Conservation (phyloP, 2,888 invertebrate species). For the Nycteola revayana region DNA sequence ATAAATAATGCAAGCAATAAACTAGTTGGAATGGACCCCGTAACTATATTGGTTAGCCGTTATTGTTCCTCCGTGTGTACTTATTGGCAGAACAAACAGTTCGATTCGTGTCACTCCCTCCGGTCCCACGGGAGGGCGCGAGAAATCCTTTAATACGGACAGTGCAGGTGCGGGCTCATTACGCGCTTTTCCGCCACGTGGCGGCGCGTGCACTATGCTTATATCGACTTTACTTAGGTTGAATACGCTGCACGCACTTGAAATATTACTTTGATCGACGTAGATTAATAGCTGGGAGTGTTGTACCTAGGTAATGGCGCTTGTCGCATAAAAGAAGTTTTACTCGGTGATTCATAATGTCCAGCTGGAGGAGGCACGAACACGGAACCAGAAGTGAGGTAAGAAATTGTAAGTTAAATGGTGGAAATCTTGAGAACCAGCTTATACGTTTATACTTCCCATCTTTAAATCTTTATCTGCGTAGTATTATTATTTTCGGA, state of each 20-base stretch:
- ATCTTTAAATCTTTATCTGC: too few species aligned
- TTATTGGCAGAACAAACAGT: slow-evolving; percentile 72
- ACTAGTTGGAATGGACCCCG: slow-evolving; percentile 37
- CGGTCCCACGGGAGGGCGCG: slow-evolving; percentile 80
- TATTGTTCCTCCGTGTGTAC: slow-evolving; percentile 54
- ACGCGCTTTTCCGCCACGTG: slow-evolving; percentile 74
- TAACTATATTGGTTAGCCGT: slow-evolving; percentile 50
- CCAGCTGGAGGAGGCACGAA: too few species aligned
- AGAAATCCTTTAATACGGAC: slow-evolving; percentile 79
- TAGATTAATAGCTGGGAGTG: slow-evolving; percentile 30
- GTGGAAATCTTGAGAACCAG: too few species aligned
- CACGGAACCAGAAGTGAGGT: too few species aligned
- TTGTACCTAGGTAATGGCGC: slow-evolving; percentile 1
- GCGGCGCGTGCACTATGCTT: slow-evolving; percentile 58
- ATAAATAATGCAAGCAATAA: slow-evolving; percentile 37
- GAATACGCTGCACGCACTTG: slow-evolving; percentile 52
- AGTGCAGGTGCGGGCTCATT: slow-evolving; percentile 80
- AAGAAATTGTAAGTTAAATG: too few species aligned
- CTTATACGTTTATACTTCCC: too few species aligned
- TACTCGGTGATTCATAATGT: too few species aligned
- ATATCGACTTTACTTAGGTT: slow-evolving; percentile 51
- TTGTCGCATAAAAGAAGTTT: too few species aligned
- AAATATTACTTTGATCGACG: slow-evolving; percentile 52
- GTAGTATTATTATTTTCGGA: too few species aligned
- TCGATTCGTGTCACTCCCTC: slow-evolving; percentile 50